A percentile compares a stretch with the other conserved stretches of the same genome.
These are phyloP conservation scores for Siniperca scherzeri DNA, from an alignment of 2,797 vertebrate species.

Conservation along the genomic window DNA sequence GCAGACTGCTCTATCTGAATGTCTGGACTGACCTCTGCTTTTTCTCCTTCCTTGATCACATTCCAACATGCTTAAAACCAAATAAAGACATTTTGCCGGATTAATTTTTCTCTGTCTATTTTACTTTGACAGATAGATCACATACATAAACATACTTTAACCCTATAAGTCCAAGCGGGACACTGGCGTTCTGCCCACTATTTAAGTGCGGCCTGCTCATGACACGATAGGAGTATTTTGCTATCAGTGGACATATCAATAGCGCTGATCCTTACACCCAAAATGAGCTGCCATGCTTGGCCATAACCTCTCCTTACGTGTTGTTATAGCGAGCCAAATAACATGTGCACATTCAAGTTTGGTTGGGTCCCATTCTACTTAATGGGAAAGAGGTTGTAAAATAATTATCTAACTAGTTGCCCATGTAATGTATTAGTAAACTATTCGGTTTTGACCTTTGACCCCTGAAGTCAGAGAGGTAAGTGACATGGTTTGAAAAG, in stretches of 20 bases:
- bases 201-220: not conserved
- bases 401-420: no score
- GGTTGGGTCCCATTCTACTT: no score
- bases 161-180: not conserved
- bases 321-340: not conserved
- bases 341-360: not conserved
- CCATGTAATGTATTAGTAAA: no score
- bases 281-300: not conserved
- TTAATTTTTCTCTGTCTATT: not conserved
- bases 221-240: not conserved
- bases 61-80: constrained; percentile 80
- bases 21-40: constrained; percentile 48
- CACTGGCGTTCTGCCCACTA: not conserved
- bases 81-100: constrained; percentile 80
- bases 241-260: not conserved
- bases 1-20: constrained; percentile 32
- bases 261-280: not conserved
- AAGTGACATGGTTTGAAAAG: no score
- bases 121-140: not conserved
- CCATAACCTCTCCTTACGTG: not conserved
- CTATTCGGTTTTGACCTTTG: no score
- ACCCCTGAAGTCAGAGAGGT: no score
- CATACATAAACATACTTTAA: no score
- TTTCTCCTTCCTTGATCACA: constrained; percentile 62
- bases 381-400: no score